Evolutionary conservation across 1,140 invertebrate genomes (phyloP).

Genomic region (Monomorium pharaonis): DNA sequence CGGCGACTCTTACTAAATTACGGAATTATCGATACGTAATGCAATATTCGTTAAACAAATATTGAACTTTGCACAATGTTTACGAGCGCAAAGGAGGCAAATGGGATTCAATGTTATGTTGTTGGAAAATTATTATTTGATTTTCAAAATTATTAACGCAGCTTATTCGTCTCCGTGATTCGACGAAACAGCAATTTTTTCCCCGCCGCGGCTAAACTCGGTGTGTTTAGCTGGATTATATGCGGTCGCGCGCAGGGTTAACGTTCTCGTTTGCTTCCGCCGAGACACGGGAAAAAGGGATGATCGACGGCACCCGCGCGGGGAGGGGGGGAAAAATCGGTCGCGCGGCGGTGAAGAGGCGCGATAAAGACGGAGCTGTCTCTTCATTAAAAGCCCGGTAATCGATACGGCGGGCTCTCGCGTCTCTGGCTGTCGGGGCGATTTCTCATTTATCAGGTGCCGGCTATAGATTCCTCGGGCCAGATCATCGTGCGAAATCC

Average conservation of each 20-base stretch:
- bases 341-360: background rate
- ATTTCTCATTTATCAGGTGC: constrained; percentile 46
- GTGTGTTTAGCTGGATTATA: background rate
- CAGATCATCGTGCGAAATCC: constrained; percentile 29
- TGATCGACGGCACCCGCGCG: background rate
- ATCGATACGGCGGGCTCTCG: constrained; percentile 35
- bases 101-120: constrained; percentile 8
- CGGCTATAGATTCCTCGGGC: constrained; percentile 24
- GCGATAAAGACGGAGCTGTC: constrained; percentile 41
- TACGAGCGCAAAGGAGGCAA: background rate
- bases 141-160: background rate
- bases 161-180: background rate
- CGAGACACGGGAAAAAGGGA: background rate
- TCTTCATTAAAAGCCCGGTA: constrained; percentile 51
- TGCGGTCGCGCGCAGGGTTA: background rate
- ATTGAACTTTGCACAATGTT: constrained; percentile 27
- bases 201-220: background rate
- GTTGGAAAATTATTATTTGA: constrained; percentile 14
- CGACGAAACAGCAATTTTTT: background rate
- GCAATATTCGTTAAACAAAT: constrained; percentile 29
- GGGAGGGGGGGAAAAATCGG: constrained; percentile 7
- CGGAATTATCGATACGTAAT: background rate
- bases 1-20: constrained; percentile 22
- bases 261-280: background rate
- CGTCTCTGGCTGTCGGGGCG: background rate